These are phyloP conservation scores for Scolopax bukidnonensis DNA, from an alignment of 2,797 vertebrate genomes.

Conservation along the genomic window DNA sequence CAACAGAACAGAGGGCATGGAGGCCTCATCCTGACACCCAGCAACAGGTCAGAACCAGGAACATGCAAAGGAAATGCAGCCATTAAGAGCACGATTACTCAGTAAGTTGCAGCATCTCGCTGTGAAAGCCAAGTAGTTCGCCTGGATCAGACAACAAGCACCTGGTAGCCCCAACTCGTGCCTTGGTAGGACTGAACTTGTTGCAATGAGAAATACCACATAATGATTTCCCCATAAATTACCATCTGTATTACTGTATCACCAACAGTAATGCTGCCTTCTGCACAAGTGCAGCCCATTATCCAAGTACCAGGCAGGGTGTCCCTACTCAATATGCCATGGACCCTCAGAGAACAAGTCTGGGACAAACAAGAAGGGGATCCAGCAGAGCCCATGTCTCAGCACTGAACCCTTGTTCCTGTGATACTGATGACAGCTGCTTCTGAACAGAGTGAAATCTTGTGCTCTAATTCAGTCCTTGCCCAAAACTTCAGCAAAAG, in stretches of 20 bases:
- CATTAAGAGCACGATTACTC: neutral
- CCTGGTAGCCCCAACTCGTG: neutral
- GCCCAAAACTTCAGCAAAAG: neutral
- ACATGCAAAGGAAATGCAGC: neutral
- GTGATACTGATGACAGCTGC: neutral
- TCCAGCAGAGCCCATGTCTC: neutral
- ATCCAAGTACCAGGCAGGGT: neutral
- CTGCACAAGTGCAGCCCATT: neutral
- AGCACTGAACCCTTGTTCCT: neutral
- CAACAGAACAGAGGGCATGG: neutral
- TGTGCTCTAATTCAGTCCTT: neutral
- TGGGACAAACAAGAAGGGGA: neutral
- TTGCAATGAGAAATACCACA: neutral
- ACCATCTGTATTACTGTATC: neutral
- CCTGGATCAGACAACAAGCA: neutral
- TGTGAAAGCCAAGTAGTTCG: neutral
- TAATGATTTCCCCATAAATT: neutral
- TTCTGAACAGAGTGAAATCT: neutral
- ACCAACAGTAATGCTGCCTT: neutral
- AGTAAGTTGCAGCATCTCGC: neutral
- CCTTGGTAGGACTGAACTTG: neutral
- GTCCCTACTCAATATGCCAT: no score
- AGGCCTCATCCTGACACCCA: neutral
- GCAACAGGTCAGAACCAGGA: neutral
- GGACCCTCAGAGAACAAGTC: neutral